Conservation (phyloP, 2,888 invertebrate genomes). For the Standfussiana lucernea region DNA sequence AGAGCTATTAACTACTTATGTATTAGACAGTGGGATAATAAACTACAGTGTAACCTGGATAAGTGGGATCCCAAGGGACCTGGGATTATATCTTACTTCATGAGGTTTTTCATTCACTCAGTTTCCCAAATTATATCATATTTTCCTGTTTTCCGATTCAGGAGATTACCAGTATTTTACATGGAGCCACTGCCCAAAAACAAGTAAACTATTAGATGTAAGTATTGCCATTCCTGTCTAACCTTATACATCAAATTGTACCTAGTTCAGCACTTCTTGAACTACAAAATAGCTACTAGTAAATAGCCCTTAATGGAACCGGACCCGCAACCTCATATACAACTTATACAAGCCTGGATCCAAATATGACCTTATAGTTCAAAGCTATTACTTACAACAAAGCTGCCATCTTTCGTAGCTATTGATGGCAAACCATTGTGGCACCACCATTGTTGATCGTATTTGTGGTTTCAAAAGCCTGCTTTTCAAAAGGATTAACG, state of each 20-base stretch:
- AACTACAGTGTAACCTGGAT: too few species aligned
- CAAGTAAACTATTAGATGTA: too few species aligned
- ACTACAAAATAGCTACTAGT: not conserved
- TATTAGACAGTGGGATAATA: too few species aligned
- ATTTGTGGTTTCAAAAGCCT: constrained; percentile 26
- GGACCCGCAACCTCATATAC: not conserved
- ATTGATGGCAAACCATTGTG: constrained; percentile 26
- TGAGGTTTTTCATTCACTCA: too few species aligned
- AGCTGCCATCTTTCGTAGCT: constrained; percentile 30
- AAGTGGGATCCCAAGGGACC: too few species aligned
- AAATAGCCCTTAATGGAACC: not conserved
- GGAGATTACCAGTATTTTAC: too few species aligned
- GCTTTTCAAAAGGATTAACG: constrained; percentile 38
- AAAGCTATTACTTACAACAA: constrained; percentile 44
- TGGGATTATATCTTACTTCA: too few species aligned
- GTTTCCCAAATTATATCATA: too few species aligned
- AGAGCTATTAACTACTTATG: not conserved
- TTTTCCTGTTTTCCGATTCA: too few species aligned
- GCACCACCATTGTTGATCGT: constrained; percentile 28
- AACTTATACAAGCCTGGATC: not conserved
- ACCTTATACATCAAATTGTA: not conserved
- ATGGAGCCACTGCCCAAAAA: too few species aligned
- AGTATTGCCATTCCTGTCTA: too few species aligned
- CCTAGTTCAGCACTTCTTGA: not conserved
- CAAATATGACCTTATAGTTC: constrained; percentile 25